Evolutionary conservation across 23 tunicate genomes (phyloP), one percentile per base, ranked within the genome.

Genomic region (Diplosoma virens): DNA sequence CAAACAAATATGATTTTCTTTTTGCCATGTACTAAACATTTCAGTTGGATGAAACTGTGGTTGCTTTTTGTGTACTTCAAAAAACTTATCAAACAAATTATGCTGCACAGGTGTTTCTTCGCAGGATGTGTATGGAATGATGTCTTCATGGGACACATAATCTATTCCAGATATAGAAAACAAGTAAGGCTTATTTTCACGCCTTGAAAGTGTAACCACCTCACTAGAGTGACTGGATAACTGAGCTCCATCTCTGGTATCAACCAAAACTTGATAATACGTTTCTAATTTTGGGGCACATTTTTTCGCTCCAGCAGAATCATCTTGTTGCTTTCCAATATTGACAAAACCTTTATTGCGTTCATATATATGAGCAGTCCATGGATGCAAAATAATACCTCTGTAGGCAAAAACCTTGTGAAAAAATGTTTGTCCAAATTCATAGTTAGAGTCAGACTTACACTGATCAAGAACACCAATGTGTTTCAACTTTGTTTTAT

Each of bases 221-320:
- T 92, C 97, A 68, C 81, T 85, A 32, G 74, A 67, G 24, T 67
- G 74, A 21, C 74, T 34, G 27, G 6, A 84, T 58, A 81, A 33
- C 35, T 67, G 56, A 14, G 81, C 47, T 26, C 81, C 63, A 60
- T 92, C 97, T 65, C 97, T 81, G 7, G 87, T 25, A 70, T 92
- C 97, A 47, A 92, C 73, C 16, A 92, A 45, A 16, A 79, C 92
- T 77, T 92, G 97, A 59, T 92, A 92, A 76, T 85, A 92, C 0
- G 92, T 92, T 45, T 76, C 71, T 2, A 70, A 59, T 23, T 50
- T 75, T 65, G 87, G 81, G 55, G 58, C 34, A 56, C 67, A 34
- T 84, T 84, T 73, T 66, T 72, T 72, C 3, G 36, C n/a, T 3
- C 18, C 18, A 16, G 18, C 37, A 9, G 14, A 25, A 5, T 72